Evolutionary conservation across 2,888 invertebrate species (phyloP).

Genomic region (Eremobia ochroleuca): DNA sequence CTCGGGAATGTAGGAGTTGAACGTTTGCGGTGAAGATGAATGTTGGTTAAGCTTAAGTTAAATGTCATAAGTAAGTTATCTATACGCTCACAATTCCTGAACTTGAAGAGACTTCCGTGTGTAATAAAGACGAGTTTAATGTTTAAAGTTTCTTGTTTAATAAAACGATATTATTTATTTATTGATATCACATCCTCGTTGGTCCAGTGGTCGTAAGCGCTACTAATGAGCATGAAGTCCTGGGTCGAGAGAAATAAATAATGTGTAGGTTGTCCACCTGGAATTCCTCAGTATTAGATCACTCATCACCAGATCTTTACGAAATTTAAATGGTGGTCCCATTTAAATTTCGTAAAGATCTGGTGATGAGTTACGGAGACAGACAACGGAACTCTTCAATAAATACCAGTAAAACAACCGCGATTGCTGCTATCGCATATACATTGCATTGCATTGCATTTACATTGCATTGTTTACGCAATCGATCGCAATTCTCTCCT

Average conservation of each 20-base stretch:
- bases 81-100: background rate
- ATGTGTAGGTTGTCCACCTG: background rate
- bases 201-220: background rate
- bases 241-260: background rate
- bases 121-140: background rate
- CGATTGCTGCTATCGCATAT: no score
- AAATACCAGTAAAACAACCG: no score
- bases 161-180: background rate
- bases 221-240: background rate
- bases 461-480: no score
- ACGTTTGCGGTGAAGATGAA: slow-evolving; percentile 8
- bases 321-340: no score
- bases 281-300: background rate
- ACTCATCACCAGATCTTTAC: no score
- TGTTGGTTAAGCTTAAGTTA: slow-evolving; percentile 9
- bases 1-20: slow-evolving; percentile 40
- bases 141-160: background rate
- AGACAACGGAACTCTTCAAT: no score
- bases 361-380: no score
- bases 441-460: no score
- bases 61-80: background rate
- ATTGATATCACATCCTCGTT: background rate
- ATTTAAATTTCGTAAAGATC: no score
- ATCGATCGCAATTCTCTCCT: no score
- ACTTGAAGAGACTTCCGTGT: background rate